A percentile compares a stretch with the other conserved stretches of the same genome.
These are phyloP conservation scores for Bufotes viridis DNA, from an alignment of 2,797 vertebrate species.

Conservation along the genomic window DNA sequence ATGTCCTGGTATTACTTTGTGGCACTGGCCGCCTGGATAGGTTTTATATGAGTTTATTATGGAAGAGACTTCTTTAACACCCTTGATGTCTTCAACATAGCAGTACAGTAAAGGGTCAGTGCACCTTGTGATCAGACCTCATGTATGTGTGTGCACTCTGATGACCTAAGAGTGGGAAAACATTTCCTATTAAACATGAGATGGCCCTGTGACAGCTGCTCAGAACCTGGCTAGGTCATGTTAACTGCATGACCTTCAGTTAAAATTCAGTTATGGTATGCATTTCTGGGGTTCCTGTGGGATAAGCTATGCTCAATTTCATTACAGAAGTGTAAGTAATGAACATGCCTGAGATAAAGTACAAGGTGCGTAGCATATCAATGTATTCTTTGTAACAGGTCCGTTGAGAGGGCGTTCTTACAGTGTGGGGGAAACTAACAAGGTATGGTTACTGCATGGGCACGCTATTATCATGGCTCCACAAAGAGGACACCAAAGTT, in stretches of 20 bases:
- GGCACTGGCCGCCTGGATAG: not conserved
- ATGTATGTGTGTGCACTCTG: not conserved
- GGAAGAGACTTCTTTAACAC: not conserved
- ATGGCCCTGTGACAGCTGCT: conserved; percentile 36
- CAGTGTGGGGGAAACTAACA: no score
- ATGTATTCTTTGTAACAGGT: no score
- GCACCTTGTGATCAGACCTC: not conserved
- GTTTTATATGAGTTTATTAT: not conserved
- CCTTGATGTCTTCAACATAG: not conserved
- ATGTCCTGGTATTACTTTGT: not conserved
- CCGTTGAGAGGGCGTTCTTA: no score
- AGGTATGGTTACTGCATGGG: no score
- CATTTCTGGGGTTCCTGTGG: conserved; percentile 13
- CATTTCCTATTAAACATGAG: conserved; percentile 28
- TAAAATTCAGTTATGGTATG: conserved; percentile 23
- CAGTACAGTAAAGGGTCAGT: not conserved
- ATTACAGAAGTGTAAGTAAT: not conserved
- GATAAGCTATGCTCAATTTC: not conserved
- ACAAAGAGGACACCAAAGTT: no score
- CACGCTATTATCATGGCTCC: no score
- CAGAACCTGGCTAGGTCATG: conserved; percentile 27
- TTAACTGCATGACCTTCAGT: conserved; percentile 31
- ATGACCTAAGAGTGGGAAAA: conserved; percentile 14
- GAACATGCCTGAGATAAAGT: not conserved
- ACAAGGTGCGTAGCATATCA: no score